phyloP scores from a whole-genome alignment of 2,888 invertebrate species.

The Smittia aterrima region DNA sequence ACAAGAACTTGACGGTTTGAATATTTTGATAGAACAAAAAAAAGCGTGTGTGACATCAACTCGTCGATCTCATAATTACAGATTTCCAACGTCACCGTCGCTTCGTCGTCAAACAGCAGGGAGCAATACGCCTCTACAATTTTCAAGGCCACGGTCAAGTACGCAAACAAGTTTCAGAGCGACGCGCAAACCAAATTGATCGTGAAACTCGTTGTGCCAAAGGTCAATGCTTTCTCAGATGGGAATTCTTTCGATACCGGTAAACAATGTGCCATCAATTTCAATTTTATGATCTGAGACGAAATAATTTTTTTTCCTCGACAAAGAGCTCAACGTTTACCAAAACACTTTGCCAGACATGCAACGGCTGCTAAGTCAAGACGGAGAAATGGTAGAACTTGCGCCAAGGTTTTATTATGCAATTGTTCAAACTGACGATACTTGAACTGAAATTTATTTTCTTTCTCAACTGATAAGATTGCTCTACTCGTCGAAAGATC shows the following conservation, averaged over 20 bases:
- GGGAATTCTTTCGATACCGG: constrained; percentile 30
- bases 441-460: background rate
- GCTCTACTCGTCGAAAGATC: constrained; percentile 42
- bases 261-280: background rate
- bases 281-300: background rate
- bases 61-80: background rate
- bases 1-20: constrained; percentile 39
- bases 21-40: background rate
- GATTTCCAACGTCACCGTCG: constrained; percentile 25
- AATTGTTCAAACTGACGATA: constrained; percentile 1
- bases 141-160: constrained; percentile 41
- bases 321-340: constrained; percentile 44
- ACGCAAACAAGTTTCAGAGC: constrained; percentile 28
- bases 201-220: constrained; percentile 24
- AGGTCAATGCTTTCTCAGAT: constrained; percentile 33
- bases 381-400: constrained; percentile 35
- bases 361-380: constrained; percentile 38
- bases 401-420: constrained; percentile 42
- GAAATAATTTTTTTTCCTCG: background rate
- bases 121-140: constrained; percentile 41
- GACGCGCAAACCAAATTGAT: constrained; percentile 9
- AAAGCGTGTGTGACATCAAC: background rate
- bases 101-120: constrained; percentile 14
- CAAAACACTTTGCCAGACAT: constrained; percentile 43
- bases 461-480: constrained; percentile 41